Base-by-base conservation (phyloP, 1,140 invertebrate species). In the Ips nitidus region DNA sequence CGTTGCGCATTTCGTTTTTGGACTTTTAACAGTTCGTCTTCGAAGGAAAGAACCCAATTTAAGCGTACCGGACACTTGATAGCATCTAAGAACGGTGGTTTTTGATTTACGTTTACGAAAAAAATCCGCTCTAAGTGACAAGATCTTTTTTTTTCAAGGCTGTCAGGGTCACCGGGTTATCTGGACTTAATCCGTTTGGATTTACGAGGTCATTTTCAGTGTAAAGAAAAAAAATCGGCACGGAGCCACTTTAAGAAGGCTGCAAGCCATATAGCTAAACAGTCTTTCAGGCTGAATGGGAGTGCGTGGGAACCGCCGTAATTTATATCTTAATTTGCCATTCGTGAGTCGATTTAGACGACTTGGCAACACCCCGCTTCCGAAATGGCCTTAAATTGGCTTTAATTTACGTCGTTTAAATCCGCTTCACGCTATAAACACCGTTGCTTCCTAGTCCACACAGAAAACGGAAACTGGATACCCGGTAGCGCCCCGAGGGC, bases 121-220 rank as follows among this genome's bases (percentile, higher is more conserved):
- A 37, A 66, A 43, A 58, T 41, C 42, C n/a, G 64, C 53, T 3
- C 43, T 37, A 39, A 65, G 64, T 66, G 53, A 66, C 64, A 66
- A 58, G 64, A 66, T 66, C 64, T 66, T 56, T 57, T 38, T 8
- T 41, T 58, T 53, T 58, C 71, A 71, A 75, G 73, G 71, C 59
- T 71, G 67, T 74, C 68, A 64, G 65, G 75, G 71, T 71, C 72
- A 74, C 72, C 57, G 71, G 75, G 75, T 76, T 76, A 76, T 76
- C 75, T 74, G 75, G 73, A 65, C 72, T 71, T 61, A 67, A 71
- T 66, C 68, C 69, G 43, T 65, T 55, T 61, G 72, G 72, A 76
- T 76, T 76, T 76, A 76, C 75, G 73, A 75, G 70, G 62, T 73
- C 71, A 45, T 61, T 22, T 22, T 22, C 22, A 22, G 22, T 22